A percentile compares a stretch with the other conserved stretches of the same genome.
Evolutionary conservation across 2,797 vertebrate species (phyloP).

Genomic region (Paedocypris micromegethes): DNA sequence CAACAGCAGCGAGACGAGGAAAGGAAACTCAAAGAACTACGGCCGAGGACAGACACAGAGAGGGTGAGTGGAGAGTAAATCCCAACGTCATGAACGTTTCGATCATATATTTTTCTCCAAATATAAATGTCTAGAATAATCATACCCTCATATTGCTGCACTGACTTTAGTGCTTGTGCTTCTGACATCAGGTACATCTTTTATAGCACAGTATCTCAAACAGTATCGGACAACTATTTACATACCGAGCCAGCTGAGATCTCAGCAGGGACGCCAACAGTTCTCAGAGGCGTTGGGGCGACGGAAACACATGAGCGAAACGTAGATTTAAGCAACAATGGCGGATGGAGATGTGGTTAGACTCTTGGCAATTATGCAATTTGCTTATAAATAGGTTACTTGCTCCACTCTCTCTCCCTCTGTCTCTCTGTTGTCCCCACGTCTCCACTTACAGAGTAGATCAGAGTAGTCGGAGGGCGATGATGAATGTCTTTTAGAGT

Average conservation of each 20-base stretch:
- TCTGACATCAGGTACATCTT: conserved; percentile 42
- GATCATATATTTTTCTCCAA: background rate
- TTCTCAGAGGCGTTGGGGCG: too few species aligned
- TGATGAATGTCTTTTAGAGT: conserved; percentile 56
- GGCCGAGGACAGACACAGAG: conserved; percentile 29
- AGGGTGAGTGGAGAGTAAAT: conserved; percentile 4
- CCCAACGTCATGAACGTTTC: conserved; percentile 3
- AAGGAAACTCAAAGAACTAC: too few species aligned
- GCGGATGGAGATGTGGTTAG: conserved; percentile 24
- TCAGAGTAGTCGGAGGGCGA: conserved; percentile 65
- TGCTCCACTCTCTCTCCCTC: conserved; percentile 16
- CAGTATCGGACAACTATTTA: conserved; percentile 19
- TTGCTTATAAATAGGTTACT: conserved; percentile 39
- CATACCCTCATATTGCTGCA: conserved; percentile 34
- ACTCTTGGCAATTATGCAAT: conserved; percentile 41
- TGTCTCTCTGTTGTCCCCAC: conserved; percentile 29
- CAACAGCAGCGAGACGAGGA: too few species aligned
- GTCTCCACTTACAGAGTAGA: conserved; percentile 54
- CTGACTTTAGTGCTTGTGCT: conserved; percentile 44
- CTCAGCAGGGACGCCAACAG: conserved; percentile 12
- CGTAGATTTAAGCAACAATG: conserved; percentile 19
- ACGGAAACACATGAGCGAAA: background rate
- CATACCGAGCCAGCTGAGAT: conserved; percentile 16
- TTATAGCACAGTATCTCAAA: conserved; percentile 18
- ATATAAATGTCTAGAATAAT: conserved; percentile 26